phyloP scores from a whole-genome alignment of 1,140 invertebrate species.

The Drosophila mojavensis region DNA sequence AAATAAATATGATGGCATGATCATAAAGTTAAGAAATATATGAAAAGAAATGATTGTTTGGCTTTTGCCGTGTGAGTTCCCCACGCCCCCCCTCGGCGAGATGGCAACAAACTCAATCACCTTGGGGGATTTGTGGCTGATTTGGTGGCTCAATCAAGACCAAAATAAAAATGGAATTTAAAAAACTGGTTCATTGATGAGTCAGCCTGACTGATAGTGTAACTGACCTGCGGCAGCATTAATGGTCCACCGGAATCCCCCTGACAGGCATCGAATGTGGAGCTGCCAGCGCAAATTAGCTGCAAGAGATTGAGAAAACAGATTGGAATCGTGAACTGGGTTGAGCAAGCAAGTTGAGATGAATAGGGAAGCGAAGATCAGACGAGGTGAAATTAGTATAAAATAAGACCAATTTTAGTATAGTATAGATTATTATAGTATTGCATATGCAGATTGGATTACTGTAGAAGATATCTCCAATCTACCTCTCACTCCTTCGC shows the following conservation, averaged over 20 bases:
- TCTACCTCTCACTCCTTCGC: not conserved
- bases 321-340: not conserved
- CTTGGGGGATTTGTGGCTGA: constrained; percentile 36
- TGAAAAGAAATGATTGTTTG: constrained; percentile 31
- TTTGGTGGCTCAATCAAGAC: not conserved
- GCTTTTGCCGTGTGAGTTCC: constrained; percentile 20
- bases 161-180: constrained; percentile 8
- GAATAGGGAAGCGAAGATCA: too few species aligned
- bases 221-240: constrained; percentile 86
- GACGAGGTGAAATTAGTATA: too few species aligned
- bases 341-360: not conserved
- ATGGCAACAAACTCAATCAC: constrained; percentile 39
- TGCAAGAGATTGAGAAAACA: constrained; percentile 36
- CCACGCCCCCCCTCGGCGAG: not conserved
- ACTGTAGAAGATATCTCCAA: too few species aligned
- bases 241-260: constrained; percentile 93
- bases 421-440: too few species aligned
- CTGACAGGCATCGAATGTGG: constrained; percentile 92
- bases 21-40: constrained; percentile 1
- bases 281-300: constrained; percentile 80
- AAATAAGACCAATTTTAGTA: too few species aligned
- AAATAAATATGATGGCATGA: not conserved
- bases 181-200: constrained; percentile 55
- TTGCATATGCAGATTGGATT: too few species aligned
- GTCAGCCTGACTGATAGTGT: constrained; percentile 24